Conservation (phyloP, 1,140 invertebrate genomes). For the Akabosia matsudoensis region DNA sequence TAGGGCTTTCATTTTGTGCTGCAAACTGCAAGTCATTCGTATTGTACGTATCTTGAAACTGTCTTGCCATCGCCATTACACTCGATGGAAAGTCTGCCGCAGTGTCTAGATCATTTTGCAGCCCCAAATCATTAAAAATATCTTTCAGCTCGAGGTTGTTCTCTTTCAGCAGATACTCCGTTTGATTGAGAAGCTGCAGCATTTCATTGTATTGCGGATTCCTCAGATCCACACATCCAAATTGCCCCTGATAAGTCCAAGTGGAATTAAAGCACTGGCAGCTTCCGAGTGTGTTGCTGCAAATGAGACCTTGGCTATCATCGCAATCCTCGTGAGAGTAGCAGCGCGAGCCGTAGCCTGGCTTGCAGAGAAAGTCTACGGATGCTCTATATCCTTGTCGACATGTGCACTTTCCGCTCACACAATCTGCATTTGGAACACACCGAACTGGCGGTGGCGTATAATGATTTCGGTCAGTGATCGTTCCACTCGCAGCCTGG, state of each 20-base stretch:
- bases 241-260: slow-evolving; percentile 9
- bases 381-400: not conserved
- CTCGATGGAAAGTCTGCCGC: not conserved
- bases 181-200: not conserved
- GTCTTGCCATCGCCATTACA: not conserved
- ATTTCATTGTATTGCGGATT: slow-evolving; percentile 11
- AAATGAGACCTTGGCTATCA: not conserved
- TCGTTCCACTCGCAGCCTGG: not conserved
- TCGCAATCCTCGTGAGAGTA: not conserved
- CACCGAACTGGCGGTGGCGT: not conserved
- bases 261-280: slow-evolving; percentile 19
- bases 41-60: slow-evolving; percentile 15
- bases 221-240: slow-evolving; percentile 3
- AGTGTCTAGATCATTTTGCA: not conserved
- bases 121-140: slow-evolving; percentile 1
- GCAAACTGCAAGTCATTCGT: slow-evolving; percentile 12
- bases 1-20: not conserved
- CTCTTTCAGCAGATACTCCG: slow-evolving; percentile 1
- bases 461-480: not conserved
- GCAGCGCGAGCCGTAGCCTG: not conserved
- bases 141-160: not conserved
- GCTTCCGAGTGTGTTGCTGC: not conserved
- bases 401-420: not conserved
- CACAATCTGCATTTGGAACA: slow-evolving; percentile 1
- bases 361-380: slow-evolving; percentile 18